phyloP scores from a whole-genome alignment of 1,140 invertebrate species.

The Platyura marginata region DNA sequence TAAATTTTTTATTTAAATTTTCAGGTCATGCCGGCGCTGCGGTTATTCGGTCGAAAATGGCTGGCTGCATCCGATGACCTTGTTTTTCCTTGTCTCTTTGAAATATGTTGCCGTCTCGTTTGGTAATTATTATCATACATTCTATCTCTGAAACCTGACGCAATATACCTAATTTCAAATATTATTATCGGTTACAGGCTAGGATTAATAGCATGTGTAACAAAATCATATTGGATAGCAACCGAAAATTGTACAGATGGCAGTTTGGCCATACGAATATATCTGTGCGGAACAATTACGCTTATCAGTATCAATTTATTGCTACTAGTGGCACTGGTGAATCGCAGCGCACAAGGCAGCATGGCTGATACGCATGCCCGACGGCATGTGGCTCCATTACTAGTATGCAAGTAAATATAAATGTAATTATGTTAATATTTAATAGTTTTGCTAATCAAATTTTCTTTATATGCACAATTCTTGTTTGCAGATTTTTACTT shows the following conservation, averaged over 20 bases:
- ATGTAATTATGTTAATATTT: neutral
- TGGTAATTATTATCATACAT: slow-evolving; percentile 32
- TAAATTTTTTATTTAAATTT: neutral
- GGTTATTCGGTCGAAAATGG: slow-evolving; percentile 60
- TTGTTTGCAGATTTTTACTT: slow-evolving; percentile 44
- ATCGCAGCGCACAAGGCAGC: slow-evolving; percentile 45
- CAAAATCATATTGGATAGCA: slow-evolving; percentile 37
- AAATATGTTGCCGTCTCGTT: slow-evolving; percentile 46
- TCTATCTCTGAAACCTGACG: too few species aligned
- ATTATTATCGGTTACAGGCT: slow-evolving; percentile 32
- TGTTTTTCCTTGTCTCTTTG: slow-evolving; percentile 59
- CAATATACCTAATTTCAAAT: too few species aligned
- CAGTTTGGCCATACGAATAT: slow-evolving; percentile 43
- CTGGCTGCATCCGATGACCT: slow-evolving; percentile 57
- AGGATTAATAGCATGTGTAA: slow-evolving; percentile 39
- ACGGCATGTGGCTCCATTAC: slow-evolving; percentile 40
- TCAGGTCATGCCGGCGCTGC: slow-evolving; percentile 47
- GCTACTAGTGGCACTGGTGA: slow-evolving; percentile 41
- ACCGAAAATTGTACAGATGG: slow-evolving; percentile 41
- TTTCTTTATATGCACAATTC: neutral
- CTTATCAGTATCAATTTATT: slow-evolving; percentile 38
- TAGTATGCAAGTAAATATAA: slow-evolving; percentile 41
- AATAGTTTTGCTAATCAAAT: slow-evolving; percentile 5
- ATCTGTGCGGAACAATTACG: slow-evolving; percentile 40
- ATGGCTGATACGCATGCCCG: slow-evolving; percentile 48